Evolutionary conservation across 1,140 invertebrate species (phyloP).

Genomic region (Ladona fulva): DNA sequence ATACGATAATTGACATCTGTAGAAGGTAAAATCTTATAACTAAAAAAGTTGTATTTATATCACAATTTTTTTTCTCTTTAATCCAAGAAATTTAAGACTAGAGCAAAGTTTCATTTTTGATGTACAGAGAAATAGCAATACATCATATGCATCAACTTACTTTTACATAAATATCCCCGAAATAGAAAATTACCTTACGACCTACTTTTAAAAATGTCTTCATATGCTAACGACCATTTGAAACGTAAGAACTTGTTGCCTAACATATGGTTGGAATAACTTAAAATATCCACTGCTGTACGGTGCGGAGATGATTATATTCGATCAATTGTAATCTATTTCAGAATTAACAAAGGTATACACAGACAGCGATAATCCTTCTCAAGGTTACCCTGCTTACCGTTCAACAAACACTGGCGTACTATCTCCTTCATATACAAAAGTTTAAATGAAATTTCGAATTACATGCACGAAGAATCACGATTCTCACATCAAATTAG

Average conservation of each 20-base stretch:
- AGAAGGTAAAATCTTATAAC: too few relatives aligned
- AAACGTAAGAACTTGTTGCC: slow-evolving; percentile 9
- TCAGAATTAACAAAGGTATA: slow-evolving; percentile 3
- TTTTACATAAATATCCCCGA: not conserved
- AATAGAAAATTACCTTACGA: not conserved
- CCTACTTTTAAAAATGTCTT: slow-evolving; percentile 10
- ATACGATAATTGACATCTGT: too few relatives aligned
- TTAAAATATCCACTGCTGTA: not conserved
- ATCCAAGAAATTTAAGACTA: too few relatives aligned
- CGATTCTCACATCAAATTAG: not conserved
- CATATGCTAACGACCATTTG: not conserved
- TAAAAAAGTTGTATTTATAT: too few relatives aligned
- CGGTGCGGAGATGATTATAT: not conserved
- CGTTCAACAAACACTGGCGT: slow-evolving; percentile 7
- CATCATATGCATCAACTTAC: too few relatives aligned
- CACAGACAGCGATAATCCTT: not conserved
- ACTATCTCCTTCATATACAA: not conserved
- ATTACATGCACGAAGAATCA: not conserved
- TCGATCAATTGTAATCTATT: not conserved
- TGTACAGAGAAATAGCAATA: too few relatives aligned
- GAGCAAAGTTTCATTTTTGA: too few relatives aligned
- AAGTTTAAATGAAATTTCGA: slow-evolving; percentile 8
- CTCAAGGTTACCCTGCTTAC: slow-evolving; percentile 7
- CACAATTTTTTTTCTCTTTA: too few relatives aligned
- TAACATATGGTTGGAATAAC: not conserved